Evolutionary conservation across 2,888 invertebrate species (phyloP).

Genomic region (Hyalella azteca): DNA sequence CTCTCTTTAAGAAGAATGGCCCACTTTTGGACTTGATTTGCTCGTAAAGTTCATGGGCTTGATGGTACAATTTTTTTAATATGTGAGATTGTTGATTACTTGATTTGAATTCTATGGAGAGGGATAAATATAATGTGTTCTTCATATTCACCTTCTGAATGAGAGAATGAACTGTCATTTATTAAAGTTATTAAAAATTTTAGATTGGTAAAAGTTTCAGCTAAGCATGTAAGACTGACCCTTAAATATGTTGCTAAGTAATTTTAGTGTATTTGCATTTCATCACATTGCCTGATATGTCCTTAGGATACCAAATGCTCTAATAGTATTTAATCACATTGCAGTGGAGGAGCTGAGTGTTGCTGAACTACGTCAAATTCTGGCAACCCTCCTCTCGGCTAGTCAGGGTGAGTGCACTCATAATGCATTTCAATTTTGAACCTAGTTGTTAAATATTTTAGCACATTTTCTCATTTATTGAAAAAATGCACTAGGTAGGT

Average conservation of each 20-base stretch:
- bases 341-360: slow-evolving; percentile 8
- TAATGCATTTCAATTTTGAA: neutral
- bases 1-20: no score
- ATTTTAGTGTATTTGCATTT: neutral
- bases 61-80: no score
- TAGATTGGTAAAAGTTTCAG: no score
- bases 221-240: neutral
- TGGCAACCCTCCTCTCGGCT: neutral
- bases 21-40: no score
- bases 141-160: neutral
- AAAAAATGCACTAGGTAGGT: neutral
- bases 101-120: no score
- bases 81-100: no score
- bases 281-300: neutral
- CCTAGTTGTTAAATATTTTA: neutral
- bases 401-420: neutral
- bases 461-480: neutral
- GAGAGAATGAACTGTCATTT: neutral
- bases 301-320: neutral
- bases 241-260: neutral
- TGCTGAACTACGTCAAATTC: neutral
- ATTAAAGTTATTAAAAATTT: neutral
- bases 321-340: neutral
- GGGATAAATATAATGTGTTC: no score
- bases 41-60: no score